Evolutionary conservation across 2,888 invertebrate species (phyloP), one percentile per base, ranked within the genome.

Genomic region (Theodoxus fluviatilis): DNA sequence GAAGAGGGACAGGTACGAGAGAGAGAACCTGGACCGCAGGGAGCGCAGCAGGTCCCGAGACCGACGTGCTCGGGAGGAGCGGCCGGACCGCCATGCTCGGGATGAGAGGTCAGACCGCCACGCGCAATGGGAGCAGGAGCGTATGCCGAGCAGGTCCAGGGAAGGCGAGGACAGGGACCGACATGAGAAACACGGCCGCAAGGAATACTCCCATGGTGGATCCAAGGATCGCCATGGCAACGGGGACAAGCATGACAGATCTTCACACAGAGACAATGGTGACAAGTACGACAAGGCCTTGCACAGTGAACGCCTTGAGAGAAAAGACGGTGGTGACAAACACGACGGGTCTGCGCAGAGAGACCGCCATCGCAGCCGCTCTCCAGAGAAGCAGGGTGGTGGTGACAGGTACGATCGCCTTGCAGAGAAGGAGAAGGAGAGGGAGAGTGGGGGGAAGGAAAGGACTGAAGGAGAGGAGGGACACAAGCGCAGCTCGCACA

Each of bases 401-500:
- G n/a, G n/a, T n/a, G n/a, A n/a, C n/a, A n/a, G n/a, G n/a, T n/a
- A n/a, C n/a, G n/a, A n/a, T n/a, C n/a, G n/a, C n/a, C n/a, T n/a
- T n/a, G n/a, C n/a, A n/a, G n/a, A 57, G 40, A 55, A 57, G 35
- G 31, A 35, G 33, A 57, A 35, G 47, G 52, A 52, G 9, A 52
- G 35, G 22, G 49, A 25, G 9, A 31, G 67, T 47, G 67, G 35
- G 18, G n/a, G 35, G 31, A 57, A 35, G 47, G 52, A 52, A 6
- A 52, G 35, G 22, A 37, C n/a, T 4, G 40, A 52, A 40, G 67
- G 35, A 12, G n/a, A 6, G 31, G 18, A 33, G 37, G 49, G 47
- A 22, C 37, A 67, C 15, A 70, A 59, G 31, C 57, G 57, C 52
- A 57, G 25, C 25, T 12, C 3, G 18, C 57, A 66, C 52, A 55